Conservation (phyloP, 2,797 vertebrate species). For the Uromys caudimaculatus region DNA sequence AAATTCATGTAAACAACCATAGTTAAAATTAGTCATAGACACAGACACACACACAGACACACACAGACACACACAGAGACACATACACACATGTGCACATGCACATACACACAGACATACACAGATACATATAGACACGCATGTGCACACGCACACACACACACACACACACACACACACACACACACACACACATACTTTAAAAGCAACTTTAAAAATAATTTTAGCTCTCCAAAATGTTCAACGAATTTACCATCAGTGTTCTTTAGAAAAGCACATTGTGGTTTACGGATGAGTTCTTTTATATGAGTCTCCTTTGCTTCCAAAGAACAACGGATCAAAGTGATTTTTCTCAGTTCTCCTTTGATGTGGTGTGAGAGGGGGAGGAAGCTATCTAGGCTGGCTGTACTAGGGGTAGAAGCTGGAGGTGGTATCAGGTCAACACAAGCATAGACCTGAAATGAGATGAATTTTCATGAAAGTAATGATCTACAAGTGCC, state of each 20-base stretch:
- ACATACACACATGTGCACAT: too few species aligned
- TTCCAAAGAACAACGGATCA: not conserved
- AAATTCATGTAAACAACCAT: not conserved
- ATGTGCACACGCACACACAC: not conserved
- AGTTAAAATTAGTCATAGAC: not conserved
- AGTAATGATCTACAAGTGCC: not conserved
- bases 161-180: not conserved
- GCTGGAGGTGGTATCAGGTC: not conserved
- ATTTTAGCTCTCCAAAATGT: conserved; percentile 52
- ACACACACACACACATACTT: not conserved
- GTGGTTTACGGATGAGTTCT: not conserved
- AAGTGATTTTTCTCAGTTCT: not conserved
- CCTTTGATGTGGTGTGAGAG: not conserved
- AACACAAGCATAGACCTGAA: not conserved
- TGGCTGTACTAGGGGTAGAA: not conserved
- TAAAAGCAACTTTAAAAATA: not conserved
- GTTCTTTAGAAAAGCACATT: conserved; percentile 55
- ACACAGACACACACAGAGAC: not conserved
- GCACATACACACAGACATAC: too few species aligned
- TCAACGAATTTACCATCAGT: conserved; percentile 46
- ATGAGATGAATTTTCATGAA: not conserved
- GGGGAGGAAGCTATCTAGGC: not conserved
- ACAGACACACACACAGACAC: not conserved
- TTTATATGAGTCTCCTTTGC: conserved; percentile 42
- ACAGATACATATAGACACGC: not conserved